Evolutionary conservation across 1,140 invertebrate genomes (phyloP), one percentile per base, ranked within the genome.

Genomic region (Thaumatotibia leucotreta): DNA sequence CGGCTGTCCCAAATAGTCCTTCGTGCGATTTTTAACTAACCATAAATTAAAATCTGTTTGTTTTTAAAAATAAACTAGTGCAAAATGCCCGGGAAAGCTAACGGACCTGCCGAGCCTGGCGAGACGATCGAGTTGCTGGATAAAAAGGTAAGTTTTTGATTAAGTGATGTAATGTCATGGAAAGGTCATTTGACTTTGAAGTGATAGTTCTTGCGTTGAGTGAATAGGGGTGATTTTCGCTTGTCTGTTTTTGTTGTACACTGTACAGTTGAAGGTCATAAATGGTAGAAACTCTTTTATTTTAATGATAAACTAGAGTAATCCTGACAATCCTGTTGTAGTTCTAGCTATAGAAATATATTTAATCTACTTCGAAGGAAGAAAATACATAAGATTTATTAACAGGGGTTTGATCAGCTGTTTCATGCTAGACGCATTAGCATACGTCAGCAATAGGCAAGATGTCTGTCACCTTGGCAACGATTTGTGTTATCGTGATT

Each of bases 61-160:
- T 58, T 58, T 10, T 27, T 58, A 27, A 58, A 58, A 58, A 58
- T 11, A 17, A n/a, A 45, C 29, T 39, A 62, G 20, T 68, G 27
- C 11, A 73, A 61, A 66, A 80, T 80, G 77, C 33, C 62, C 4
- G 73, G 64, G n/a, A 68, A 74, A 17, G 11, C 9, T 10, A 77
- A 75, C 11, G 63, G 24, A 65, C 32, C 22, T n/a, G 63, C 31
- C 2, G 71, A 78, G 20, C 68, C 74, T 1, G 76, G 64, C 0
- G 79, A 80, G 45, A 80, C 62, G 17, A 75, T 80, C 10, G 70
- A 69, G 14, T 64, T 80, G 45, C 65, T 80, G 32, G 74, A 78
- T 10, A 72, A 74, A 66, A 78, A 80, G 77, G 79, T 80, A 64
- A 70, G 79, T 71, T 64, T 64, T 35, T 61, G 23, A 22, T 61